Base-by-base conservation (phyloP, 2,888 invertebrate genomes). In the Drosophila testacea region DNA sequence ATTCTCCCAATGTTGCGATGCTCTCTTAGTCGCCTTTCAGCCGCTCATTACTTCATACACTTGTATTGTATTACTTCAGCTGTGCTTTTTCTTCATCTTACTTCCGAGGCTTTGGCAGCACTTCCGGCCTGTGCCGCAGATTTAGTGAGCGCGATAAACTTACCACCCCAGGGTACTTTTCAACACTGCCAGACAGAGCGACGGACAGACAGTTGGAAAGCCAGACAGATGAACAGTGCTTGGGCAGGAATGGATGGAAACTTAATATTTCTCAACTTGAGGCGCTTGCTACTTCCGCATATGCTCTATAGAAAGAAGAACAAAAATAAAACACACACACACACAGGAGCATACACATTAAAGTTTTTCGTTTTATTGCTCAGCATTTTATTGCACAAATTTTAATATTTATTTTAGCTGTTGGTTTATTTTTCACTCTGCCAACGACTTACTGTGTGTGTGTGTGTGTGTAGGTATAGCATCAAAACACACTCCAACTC, bases 401-500 rank as follows among this genome's bases (percentile, higher is more conserved):
- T 83, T 78, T 83, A 83, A 88, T 88, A 83, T 86, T 88, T 88
- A 71, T 83, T 88, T 83, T 86, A 70, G 56, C 68, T 72, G 56
- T 73, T 73, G 69, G 67, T 78, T 86, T 80, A 54, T 77, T 85
- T 79, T 85, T 60, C 64, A 69, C 73, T 73, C 52, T 65, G 68
- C 65, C 47, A 60, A 47, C 41, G 51, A 30, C n/a, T 48, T n/a
- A 41, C 42, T 64, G 47, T 52, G 39, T 55, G 51, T 52, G 34
- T 48, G 36, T 56, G 52, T 68, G 22, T 22, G 22, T 22, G 22
- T 22, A 22, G 22, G 22, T 22, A 22, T 22, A 41, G 51, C 52
- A 39, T 28, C 16, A 47, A 51, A 44, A 32, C 50, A 44, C 28
- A 41, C 48, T 52, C 47, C 22, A 1, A 22, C 22, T 22, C 22